Evolutionary conservation across 2,113 vertebrate species (phyloP).

Genomic region (Indicator maculatus): DNA sequence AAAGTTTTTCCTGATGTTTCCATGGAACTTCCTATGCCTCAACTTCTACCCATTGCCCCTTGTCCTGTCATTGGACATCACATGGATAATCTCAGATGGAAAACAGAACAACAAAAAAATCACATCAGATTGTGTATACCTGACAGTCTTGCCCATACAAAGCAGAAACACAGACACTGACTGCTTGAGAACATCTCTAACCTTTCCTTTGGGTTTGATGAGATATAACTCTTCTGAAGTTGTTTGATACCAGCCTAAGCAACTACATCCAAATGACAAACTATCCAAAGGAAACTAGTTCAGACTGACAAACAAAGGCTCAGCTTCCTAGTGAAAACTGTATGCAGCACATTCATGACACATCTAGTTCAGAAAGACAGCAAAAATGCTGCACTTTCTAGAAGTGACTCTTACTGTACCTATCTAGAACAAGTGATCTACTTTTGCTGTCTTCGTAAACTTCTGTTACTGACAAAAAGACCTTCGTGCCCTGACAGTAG

Average conservation of each 20-base stretch:
- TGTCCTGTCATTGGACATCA: too few relatives aligned
- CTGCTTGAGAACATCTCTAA: not conserved
- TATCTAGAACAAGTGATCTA: not conserved
- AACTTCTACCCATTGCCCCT: too few relatives aligned
- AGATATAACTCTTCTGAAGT: not conserved
- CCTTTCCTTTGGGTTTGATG: not conserved
- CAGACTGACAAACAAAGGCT: not conserved
- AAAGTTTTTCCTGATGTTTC: too few relatives aligned
- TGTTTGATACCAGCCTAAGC: not conserved
- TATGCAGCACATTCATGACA: not conserved
- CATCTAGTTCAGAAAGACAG: not conserved
- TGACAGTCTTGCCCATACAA: not conserved
- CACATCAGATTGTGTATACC: not conserved
- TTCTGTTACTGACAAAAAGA: not conserved
- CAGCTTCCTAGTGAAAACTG: not conserved
- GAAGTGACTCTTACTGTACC: not conserved
- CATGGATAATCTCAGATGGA: too few relatives aligned
- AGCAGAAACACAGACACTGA: not conserved
- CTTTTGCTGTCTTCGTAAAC: not conserved
- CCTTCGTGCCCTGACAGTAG: not conserved
- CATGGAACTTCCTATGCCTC: too few relatives aligned
- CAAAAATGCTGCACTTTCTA: not conserved
- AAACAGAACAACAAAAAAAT: not conserved
- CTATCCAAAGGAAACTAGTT: not conserved
- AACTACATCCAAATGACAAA: not conserved